Evolutionary conservation across 2,888 invertebrate genomes (phyloP), one percentile per base, ranked within the genome.

Genomic region (Timandra comae): DNA sequence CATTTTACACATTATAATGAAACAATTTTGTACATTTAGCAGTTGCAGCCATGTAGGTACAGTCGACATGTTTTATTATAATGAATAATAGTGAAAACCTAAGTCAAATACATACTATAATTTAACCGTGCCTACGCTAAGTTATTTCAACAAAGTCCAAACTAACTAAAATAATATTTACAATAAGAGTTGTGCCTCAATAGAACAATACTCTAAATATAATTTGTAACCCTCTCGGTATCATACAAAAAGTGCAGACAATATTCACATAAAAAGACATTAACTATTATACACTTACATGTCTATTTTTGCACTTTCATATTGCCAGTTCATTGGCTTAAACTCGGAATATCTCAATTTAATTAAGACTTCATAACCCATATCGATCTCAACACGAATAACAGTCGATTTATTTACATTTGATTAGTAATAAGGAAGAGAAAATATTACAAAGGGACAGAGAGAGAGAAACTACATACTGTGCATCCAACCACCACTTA

Each of bases 341-440:
- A 84, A 84, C 82, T 78, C 79, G 80, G 76, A 78, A 81, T 69
- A 81, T 81, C 80, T 82, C 74, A 81, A 81, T 81, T 82, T 79
- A 62, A 81, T 81, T 74, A 81, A 81, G 82, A 81, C 66, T 68
- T 77, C 69, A 60, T 77, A 79, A 80, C 75, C 73, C 78, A 75
- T 69, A 64, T 59, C 62, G 67, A 63, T 60, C 60, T 68, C 65
- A 74, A 75, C 66, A 55, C 61, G 65, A 62, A 64, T 56, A 72
- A 68, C 67, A 70, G 58, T 71, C 52, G 52, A 63, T 53, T 60
- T 68, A 69, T 82, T 74, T 82, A 84, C 81, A 81, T 54, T n/a
- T 55, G 60, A 56, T 57, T 57, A 57, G 49, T 54, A 62, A n/a
- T 70, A 67, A 71, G 71, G 74, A 70, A 72, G 69, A 75, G 63